Base-by-base conservation (phyloP, 2,113 vertebrate species). In the Gadus macrocephalus region DNA sequence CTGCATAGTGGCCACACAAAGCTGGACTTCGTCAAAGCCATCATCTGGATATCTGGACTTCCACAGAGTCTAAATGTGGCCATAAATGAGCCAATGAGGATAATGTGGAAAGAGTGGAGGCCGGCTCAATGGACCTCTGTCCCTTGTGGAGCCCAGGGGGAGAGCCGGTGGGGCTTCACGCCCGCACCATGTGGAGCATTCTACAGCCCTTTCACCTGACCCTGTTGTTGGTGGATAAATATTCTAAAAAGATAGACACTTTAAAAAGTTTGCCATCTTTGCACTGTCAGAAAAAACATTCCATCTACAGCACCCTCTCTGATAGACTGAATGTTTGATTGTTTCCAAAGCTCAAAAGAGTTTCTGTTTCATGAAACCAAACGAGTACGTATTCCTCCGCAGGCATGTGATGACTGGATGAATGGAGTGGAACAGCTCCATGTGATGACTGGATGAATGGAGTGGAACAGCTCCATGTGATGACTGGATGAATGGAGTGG, bases 61-160 rank as follows among this genome's bases (percentile, higher is more conserved):
- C 12, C 42, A 49, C 42, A 49, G 42, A 49, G 42, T 49, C 12
- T 49, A 49, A 49, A 70, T 75, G 77, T 75, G 71, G 77, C 83
- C 78, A 76, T 53, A 38, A 73, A 71, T 71, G 67, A 79, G 66
- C 59, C 77, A 62, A 27, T 74, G 73, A 22, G 72, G 73, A 79
- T 75, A 77, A 75, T 84, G 81, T 78, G 84, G 74, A 87, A 84
- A 83, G 78, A 70, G 74, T 66, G 69, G 14, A 1, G 75, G 62
- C 20, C 20, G 25, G 11, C 80, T 87, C 68, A 88, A 83, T 73
- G 53, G 73, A 62, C 9, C 71, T 22, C 78, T 87, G 82, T 84
- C 85, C 69, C 5, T 12, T 62, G 62, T 62, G 70, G 77, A 64
- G 68, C 63, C 14, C 1, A 1, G 11, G 12, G 59, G 69, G 56